phyloP scores from a whole-genome alignment of 2,888 invertebrate species.

The Muschampia plurimacula region DNA sequence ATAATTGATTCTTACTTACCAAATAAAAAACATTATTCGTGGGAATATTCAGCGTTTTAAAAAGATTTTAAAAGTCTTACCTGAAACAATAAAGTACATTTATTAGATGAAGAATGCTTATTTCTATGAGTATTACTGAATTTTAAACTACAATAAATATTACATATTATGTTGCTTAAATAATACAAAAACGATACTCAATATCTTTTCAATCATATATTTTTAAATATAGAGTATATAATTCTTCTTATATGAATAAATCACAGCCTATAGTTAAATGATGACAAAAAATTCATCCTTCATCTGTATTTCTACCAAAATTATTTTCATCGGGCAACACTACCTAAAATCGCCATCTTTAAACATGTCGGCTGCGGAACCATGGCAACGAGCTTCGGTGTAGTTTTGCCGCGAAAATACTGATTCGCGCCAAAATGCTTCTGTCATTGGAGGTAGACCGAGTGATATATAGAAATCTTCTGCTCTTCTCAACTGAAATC shows the following conservation, averaged over 20 bases:
- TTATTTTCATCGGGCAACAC: conserved; percentile 37
- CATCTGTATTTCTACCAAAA: no score
- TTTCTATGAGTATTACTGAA: no score
- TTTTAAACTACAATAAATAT: no score
- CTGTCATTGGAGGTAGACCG: conserved; percentile 86
- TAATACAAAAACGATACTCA: no score
- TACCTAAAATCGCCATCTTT: conserved; percentile 88
- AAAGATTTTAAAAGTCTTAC: conserved; percentile 42
- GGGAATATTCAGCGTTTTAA: not conserved
- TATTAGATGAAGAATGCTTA: not conserved
- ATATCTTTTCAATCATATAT: no score
- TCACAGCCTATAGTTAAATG: no score
- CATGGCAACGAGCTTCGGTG: conserved; percentile 85
- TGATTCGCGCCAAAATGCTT: conserved; percentile 87
- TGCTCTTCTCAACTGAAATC: conserved; percentile 78
- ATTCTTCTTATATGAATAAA: no score
- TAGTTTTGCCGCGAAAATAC: conserved; percentile 66
- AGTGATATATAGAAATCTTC: conserved; percentile 89
- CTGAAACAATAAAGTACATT: conserved; percentile 40
- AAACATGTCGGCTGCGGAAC: conserved; percentile 91
- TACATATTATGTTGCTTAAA: no score
- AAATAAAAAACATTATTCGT: not conserved
- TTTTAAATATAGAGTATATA: no score
- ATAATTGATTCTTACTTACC: conserved; percentile 10
- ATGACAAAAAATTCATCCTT: no score